Conservation (phyloP, 2,888 invertebrate species). For the Rhamphomyia laevipes region DNA sequence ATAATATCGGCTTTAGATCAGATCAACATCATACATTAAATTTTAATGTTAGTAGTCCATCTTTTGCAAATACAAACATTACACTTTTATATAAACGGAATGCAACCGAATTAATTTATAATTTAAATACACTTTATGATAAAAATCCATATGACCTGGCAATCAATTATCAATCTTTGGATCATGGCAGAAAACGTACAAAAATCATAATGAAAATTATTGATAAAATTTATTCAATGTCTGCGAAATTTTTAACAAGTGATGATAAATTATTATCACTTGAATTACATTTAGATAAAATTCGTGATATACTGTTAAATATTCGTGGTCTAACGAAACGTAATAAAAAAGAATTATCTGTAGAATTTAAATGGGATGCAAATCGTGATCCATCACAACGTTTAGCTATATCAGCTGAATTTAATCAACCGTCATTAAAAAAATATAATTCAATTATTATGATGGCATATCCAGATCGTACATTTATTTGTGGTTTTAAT, state of each 20-base stretch:
- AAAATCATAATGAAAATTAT: constrained; percentile 53
- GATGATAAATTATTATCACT: constrained; percentile 53
- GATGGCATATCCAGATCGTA: constrained; percentile 63
- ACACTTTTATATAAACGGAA: constrained; percentile 57
- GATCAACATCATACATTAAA: constrained; percentile 57
- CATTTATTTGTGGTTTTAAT: constrained; percentile 55
- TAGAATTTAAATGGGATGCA: constrained; percentile 75
- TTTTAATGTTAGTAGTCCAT: constrained; percentile 56
- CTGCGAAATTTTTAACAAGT: constrained; percentile 50
- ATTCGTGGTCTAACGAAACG: constrained; percentile 49
- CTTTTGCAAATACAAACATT: constrained; percentile 56
- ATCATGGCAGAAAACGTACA: constrained; percentile 48
- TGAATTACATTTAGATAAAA: constrained; percentile 65
- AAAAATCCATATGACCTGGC: constrained; percentile 54
- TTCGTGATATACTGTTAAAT: constrained; percentile 61
- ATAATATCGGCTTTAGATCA: constrained; percentile 56
- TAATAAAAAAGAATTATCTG: constrained; percentile 50
- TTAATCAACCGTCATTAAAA: constrained; percentile 47
- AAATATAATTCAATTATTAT: constrained; percentile 52
- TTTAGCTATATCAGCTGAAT: constrained; percentile 42
- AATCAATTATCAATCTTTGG: constrained; percentile 48
- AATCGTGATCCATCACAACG: constrained; percentile 66
- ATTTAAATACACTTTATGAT: constrained; percentile 50
- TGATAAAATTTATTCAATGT: constrained; percentile 55
- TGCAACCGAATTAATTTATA: constrained; percentile 53